phyloP scores from a whole-genome alignment of 2,113 vertebrate species.

The Platycercus adscitus region DNA sequence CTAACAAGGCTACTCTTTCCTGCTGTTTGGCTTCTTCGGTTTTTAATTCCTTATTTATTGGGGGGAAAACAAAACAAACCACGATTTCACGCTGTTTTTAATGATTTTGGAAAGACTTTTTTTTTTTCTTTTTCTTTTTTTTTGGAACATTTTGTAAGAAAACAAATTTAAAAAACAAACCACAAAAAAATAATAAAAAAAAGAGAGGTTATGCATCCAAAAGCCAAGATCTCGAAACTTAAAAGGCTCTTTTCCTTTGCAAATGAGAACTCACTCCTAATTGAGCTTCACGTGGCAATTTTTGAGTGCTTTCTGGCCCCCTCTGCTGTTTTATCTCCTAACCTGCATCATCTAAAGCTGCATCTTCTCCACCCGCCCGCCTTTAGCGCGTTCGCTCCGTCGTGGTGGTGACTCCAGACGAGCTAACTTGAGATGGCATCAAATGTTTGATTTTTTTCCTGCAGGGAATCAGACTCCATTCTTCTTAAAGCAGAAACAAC shows the following conservation, averaged over 20 bases:
- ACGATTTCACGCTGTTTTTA: constrained; percentile 80
- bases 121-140: constrained; percentile 52
- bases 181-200: not conserved
- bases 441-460: constrained; percentile 84
- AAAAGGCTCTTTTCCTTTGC: constrained; percentile 75
- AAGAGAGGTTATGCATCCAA: constrained; percentile 71
- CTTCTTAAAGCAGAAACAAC: constrained; percentile 91
- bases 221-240: constrained; percentile 74
- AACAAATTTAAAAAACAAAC: constrained; percentile 30
- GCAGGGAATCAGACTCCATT: constrained; percentile 87
- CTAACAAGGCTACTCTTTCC: constrained; percentile 90
- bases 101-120: constrained; percentile 79
- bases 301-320: constrained; percentile 81
- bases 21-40: constrained; percentile 90
- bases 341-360: constrained; percentile 81
- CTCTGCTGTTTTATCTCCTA: constrained; percentile 89
- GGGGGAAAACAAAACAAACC: constrained; percentile 14
- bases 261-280: constrained; percentile 69
- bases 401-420: constrained; percentile 71
- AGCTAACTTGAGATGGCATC: constrained; percentile 78
- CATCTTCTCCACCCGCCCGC: constrained; percentile 67
- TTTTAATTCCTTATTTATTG: constrained; percentile 81
- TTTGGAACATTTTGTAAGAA: constrained; percentile 37
- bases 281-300: constrained; percentile 66
- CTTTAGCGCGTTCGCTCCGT: constrained; percentile 68